phyloP scores from a whole-genome alignment of 2,888 invertebrate genomes.

The Latheticus oryzae region DNA sequence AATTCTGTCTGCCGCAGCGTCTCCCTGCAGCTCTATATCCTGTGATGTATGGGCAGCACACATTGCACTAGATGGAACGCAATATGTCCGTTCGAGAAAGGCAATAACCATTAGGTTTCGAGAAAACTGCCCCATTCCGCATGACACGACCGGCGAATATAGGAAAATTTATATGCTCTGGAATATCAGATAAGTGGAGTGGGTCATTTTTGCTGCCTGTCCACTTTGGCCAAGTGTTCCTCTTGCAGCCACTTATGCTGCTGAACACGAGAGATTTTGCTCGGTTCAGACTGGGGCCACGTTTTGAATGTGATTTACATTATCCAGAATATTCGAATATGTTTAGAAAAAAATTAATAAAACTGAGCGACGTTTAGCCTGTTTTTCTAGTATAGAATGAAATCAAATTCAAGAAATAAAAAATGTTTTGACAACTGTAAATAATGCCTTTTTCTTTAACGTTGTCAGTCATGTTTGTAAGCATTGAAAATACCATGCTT shows the following conservation, averaged over 20 bases:
- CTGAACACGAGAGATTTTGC: conserved; percentile 9
- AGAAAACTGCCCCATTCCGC: conserved; percentile 73
- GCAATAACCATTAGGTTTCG: conserved; percentile 73
- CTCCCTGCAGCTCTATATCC: conserved; percentile 61
- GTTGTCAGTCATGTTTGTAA: no score
- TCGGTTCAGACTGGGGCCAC: not conserved
- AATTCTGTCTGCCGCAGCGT: conserved; percentile 56
- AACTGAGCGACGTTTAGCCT: no score
- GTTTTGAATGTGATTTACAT: not conserved
- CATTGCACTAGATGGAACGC: conserved; percentile 72
- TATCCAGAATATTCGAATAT: not conserved
- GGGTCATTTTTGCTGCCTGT: conserved; percentile 44
- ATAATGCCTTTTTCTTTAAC: no score
- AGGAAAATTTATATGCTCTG: conserved; percentile 70
- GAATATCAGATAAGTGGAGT: conserved; percentile 58
- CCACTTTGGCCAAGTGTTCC: conserved; percentile 32
- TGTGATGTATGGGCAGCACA: conserved; percentile 70
- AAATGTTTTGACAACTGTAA: no score
- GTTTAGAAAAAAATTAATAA: no score
- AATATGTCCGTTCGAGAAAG: conserved; percentile 72
- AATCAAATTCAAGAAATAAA: no score
- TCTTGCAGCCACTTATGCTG: conserved; percentile 20
- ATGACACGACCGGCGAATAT: conserved; percentile 72
- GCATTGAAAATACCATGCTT: no score
- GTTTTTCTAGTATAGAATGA: no score